Evolutionary conservation across 2,888 invertebrate genomes (phyloP), one percentile per base, ranked within the genome.

Genomic region (Oscheius onirici): DNA sequence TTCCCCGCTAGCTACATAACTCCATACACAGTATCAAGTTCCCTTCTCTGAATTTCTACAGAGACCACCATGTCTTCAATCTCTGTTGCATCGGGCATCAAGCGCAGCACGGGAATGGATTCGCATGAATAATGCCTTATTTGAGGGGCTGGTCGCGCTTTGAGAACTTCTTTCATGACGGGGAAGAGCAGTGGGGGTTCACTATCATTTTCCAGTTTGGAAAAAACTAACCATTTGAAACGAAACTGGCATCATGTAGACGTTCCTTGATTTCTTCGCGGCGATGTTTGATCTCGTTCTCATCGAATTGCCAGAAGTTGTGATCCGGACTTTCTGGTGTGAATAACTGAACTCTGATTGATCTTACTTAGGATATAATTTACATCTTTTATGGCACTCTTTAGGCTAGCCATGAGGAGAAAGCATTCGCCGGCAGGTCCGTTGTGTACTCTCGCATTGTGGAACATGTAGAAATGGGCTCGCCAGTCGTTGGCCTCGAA

Each of bases 251-350:
- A 20, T 69, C 34, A 13, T 20, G 26, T 15, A 81, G 69, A 41
- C 58, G 71, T 2, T 71, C 65, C 26, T 44, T 28, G 26, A 78
- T 73, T 46, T 73, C 63, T 3, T 52, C 51, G 15, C 75, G 55
- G 1, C 2, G 58, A 40, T 65, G 65, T n/a, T 10, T 6, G n/a
- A 61, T 51, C n/a, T 71, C 58, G 3, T 72, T 61, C 28, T 84
- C 79, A 65, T 83, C 80, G 76, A 84, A 83, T 51, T 79, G 78
- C 76, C 76, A 84, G 69, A 82, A 85, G 73, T 85, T 85, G 77
- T 84, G 85, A n/a, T 84, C 77, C 6, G 51, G 46, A 24, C 43
- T 58, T n/a, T 55, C 67, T 3, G 28, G 55, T 52, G 26, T 15
- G 17, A 40, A 34, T 11, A 34, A 41, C 58, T 58, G 22, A 58